Conservation (phyloP, 2,888 invertebrate species). For the Charanyca ferruginea region DNA sequence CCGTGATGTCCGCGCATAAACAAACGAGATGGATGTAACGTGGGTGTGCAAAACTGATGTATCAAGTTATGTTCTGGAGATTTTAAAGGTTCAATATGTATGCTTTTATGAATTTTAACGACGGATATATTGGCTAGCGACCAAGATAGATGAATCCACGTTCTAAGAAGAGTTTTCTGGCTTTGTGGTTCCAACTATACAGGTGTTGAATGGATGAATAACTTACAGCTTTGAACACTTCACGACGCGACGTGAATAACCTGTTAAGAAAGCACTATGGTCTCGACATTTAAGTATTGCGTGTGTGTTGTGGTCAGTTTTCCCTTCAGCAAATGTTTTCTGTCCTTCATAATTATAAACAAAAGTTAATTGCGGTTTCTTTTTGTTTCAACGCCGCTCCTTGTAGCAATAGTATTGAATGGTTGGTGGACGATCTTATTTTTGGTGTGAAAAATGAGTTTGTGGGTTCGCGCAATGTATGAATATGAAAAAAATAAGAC, state of each 20-base stretch:
- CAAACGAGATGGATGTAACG: constrained; percentile 34
- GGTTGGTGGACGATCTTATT: too few species aligned
- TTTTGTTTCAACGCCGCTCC: neutral
- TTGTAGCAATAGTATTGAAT: neutral
- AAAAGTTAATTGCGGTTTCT: neutral
- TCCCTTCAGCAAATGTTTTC: constrained; percentile 18
- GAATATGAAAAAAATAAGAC: too few species aligned
- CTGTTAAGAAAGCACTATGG: constrained; percentile 48
- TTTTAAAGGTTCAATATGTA: neutral
- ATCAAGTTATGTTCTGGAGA: constrained; percentile 8
- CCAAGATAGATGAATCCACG: neutral
- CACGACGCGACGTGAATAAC: constrained; percentile 22
- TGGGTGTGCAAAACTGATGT: constrained; percentile 18
- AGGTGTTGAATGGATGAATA: constrained; percentile 12
- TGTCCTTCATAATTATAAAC: neutral
- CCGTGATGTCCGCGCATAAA: constrained; percentile 53
- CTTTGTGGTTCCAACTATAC: neutral
- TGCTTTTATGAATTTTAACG: constrained; percentile 1
- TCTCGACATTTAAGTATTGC: constrained; percentile 39
- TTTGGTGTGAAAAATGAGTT: neutral
- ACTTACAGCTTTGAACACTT: too few species aligned
- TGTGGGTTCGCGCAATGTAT: too few species aligned
- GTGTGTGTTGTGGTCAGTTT: constrained; percentile 29
- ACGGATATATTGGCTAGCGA: neutral
- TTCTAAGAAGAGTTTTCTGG: neutral